These are phyloP conservation scores for Ridgeia piscesae DNA, from an alignment of 1,140 invertebrate genomes.

Conservation along the genomic window DNA sequence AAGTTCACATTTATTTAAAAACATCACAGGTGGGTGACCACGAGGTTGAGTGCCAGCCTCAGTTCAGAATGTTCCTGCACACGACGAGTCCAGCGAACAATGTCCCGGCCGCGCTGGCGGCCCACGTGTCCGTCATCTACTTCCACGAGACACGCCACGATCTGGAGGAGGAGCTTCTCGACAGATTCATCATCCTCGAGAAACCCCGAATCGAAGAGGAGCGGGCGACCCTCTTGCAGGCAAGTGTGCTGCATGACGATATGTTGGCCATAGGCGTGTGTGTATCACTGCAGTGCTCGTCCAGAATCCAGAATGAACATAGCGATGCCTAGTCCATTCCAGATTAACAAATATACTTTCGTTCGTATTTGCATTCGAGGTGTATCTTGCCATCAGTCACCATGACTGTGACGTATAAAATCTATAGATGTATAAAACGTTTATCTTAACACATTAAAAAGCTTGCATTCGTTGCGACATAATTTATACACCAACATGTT, in stretches of 20 bases:
- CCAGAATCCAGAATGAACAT: neutral
- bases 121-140: slow-evolving; percentile 50
- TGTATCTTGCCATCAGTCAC: too few species aligned
- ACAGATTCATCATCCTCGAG: slow-evolving; percentile 51
- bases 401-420: too few species aligned
- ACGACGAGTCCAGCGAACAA: slow-evolving; percentile 50
- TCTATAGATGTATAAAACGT: too few species aligned
- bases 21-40: slow-evolving; percentile 50
- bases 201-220: slow-evolving; percentile 56
- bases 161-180: slow-evolving; percentile 53
- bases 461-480: too few species aligned
- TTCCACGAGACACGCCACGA: slow-evolving; percentile 47
- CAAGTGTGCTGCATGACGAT: slow-evolving; percentile 24
- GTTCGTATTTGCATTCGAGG: too few species aligned
- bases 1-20: too few species aligned
- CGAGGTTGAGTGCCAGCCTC: slow-evolving; percentile 57
- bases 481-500: too few species aligned
- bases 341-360: too few species aligned
- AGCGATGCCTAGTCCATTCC: neutral
- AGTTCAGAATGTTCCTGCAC: slow-evolving; percentile 55
- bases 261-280: neutral
- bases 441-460: too few species aligned
- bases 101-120: slow-evolving; percentile 50
- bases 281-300: neutral
- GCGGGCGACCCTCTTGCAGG: slow-evolving; percentile 46